Percentiles rank a stretch among this genome's conserved stretches.
Conservation (phyloP, 2,888 invertebrate species). For the Clostera curtula region DNA sequence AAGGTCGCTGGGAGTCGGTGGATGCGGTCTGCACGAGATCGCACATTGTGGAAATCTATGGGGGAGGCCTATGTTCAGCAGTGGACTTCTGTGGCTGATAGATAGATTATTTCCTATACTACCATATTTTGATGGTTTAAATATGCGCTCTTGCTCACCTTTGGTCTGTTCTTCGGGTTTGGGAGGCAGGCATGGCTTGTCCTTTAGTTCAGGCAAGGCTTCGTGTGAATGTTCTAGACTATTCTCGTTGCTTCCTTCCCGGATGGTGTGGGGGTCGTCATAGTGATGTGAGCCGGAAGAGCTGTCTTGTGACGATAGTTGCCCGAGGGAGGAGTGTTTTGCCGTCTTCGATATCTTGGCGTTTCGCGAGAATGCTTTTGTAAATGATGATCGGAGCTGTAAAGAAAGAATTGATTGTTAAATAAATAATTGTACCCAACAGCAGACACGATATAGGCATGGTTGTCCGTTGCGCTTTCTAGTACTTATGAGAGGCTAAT, state of each 20-base stretch:
- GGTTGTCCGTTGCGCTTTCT: too few species aligned
- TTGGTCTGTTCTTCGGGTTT: constrained; percentile 60
- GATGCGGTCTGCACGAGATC: too few species aligned
- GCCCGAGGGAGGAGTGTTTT: constrained; percentile 69
- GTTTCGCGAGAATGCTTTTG: constrained; percentile 95
- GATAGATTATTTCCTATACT: too few species aligned
- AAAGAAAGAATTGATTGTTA: constrained; percentile 24
- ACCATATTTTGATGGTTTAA: too few species aligned
- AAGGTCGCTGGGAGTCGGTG: too few species aligned
- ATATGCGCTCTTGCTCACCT: too few species aligned
- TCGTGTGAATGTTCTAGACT: constrained; percentile 71
- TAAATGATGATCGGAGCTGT: constrained; percentile 94
- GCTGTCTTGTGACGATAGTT: constrained; percentile 69
- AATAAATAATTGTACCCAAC: not conserved
- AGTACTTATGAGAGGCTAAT: too few species aligned
- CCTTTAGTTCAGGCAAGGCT: constrained; percentile 52
- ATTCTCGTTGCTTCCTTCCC: constrained; percentile 70
- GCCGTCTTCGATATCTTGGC: constrained; percentile 84
- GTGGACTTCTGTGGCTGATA: too few species aligned
- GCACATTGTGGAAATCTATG: too few species aligned
- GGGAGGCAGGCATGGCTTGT: constrained; percentile 44
- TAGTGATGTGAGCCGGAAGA: constrained; percentile 67
- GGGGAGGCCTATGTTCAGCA: too few species aligned
- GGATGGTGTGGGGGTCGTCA: constrained; percentile 69
- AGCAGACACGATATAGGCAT: too few species aligned